phyloP scores from a whole-genome alignment of 1,140 invertebrate species.

The Ceratitis capitata region DNA sequence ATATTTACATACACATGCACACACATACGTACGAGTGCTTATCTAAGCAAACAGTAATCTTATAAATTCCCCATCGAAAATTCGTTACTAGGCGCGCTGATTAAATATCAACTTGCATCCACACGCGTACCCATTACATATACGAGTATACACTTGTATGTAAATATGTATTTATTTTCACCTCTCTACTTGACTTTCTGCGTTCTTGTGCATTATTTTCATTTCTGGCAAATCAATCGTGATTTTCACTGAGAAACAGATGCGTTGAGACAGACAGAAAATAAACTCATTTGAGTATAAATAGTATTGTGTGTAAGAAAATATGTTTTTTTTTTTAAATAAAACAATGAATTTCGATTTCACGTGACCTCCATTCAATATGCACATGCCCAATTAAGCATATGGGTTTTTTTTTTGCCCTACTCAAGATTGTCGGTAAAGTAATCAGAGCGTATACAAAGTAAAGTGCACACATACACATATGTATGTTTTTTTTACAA shows the following conservation, averaged over 20 bases:
- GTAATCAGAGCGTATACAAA: background rate
- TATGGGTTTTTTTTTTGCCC: too few relatives aligned
- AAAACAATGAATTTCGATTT: background rate
- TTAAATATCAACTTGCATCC: background rate
- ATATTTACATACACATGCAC: background rate
- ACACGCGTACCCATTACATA: background rate
- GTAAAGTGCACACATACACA: background rate
- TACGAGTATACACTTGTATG: background rate
- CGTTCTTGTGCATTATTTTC: background rate
- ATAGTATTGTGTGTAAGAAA: background rate
- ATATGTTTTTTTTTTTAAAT: background rate
- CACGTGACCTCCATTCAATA: background rate
- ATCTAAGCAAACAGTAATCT: background rate
- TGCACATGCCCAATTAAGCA: background rate
- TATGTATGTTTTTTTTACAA: background rate
- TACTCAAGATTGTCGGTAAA: background rate
- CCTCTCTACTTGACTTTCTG: background rate
- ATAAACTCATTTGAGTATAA: background rate
- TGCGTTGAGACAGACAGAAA: background rate
- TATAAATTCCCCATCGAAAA: background rate
- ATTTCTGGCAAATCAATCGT: conserved; percentile 11
- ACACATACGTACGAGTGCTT: background rate
- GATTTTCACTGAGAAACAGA: background rate
- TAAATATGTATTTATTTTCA: too few relatives aligned
- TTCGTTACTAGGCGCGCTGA: background rate